Evolutionary conservation across 1,140 invertebrate species (phyloP).

Genomic region (Coelopa frigida): DNA sequence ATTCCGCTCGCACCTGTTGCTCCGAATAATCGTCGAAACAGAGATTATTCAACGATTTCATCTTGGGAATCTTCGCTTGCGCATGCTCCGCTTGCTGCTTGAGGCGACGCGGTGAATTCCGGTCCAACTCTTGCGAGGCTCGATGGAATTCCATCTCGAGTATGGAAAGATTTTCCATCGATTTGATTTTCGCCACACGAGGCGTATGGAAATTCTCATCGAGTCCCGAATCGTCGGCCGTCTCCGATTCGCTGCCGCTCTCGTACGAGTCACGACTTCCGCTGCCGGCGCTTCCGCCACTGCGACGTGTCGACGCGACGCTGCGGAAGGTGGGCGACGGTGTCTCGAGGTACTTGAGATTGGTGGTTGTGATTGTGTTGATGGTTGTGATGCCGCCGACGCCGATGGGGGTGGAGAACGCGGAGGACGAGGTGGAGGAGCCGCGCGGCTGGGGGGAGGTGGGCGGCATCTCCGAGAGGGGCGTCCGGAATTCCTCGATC

Average conservation of each 20-base stretch:
- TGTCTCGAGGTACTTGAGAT: slow-evolving; percentile 9
- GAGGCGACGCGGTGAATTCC: slow-evolving; percentile 37
- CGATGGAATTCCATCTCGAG: slow-evolving; percentile 42
- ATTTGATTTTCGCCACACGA: slow-evolving; percentile 40
- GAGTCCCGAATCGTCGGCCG: slow-evolving; percentile 37
- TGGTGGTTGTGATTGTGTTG: background rate
- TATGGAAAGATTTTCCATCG: slow-evolving; percentile 42
- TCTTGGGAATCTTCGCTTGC: slow-evolving; percentile 34
- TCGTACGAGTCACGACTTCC: slow-evolving; percentile 8
- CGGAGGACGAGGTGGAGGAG: slow-evolving; percentile 3
- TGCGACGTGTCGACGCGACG: slow-evolving; percentile 24
- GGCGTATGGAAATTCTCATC: slow-evolving; percentile 43
- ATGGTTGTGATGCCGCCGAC: background rate
- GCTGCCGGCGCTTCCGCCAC: slow-evolving; percentile 19
- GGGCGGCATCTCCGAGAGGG: slow-evolving; percentile 27
- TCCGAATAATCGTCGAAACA: slow-evolving; percentile 36
- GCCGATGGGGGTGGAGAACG: background rate
- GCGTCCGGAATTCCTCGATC: slow-evolving; percentile 36
- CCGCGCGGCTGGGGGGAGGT: slow-evolving; percentile 12
- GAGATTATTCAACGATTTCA: slow-evolving; percentile 42
- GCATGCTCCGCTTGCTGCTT: slow-evolving; percentile 32
- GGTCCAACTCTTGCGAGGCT: slow-evolving; percentile 37
- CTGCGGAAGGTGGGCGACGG: slow-evolving; percentile 22
- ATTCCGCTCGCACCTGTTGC: slow-evolving; percentile 31
- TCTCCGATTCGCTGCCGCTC: slow-evolving; percentile 11